Conservation (phyloP, 2,797 vertebrate species). For the Sitta carolinensis region DNA sequence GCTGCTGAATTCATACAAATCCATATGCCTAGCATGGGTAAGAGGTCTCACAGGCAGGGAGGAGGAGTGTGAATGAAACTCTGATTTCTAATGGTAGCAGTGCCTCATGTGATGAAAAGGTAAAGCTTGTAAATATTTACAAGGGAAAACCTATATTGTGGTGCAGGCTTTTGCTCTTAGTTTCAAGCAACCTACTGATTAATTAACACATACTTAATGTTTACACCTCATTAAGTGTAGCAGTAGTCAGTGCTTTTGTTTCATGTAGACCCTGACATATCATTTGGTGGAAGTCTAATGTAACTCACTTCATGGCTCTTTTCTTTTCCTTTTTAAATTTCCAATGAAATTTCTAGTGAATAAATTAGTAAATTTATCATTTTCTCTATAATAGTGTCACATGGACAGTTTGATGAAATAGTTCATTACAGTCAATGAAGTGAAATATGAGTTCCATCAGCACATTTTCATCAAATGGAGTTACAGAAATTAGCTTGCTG, state of each 20-base stretch:
- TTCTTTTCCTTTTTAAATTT: slow-evolving; percentile 74
- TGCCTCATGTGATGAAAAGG: not conserved
- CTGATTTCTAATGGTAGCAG: not conserved
- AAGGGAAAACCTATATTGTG: not conserved
- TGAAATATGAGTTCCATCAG: slow-evolving; percentile 85
- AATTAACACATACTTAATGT: slow-evolving; percentile 67
- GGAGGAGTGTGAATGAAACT: not conserved
- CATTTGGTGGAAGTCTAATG: slow-evolving; percentile 69
- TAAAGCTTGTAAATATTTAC: slow-evolving; percentile 19
- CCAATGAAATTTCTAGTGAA: slow-evolving; percentile 77
- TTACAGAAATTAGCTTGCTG: slow-evolving; percentile 80
- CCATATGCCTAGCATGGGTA: not conserved
- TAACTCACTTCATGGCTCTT: slow-evolving; percentile 70
- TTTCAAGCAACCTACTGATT: slow-evolving; percentile 60
- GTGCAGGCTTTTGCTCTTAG: slow-evolving; percentile 37
- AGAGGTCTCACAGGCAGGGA: not conserved
- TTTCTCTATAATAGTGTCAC: slow-evolving; percentile 79
- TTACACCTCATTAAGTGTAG: slow-evolving; percentile 67
- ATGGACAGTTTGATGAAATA: slow-evolving; percentile 85
- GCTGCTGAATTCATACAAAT: slow-evolving; percentile 11
- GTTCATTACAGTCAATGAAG: slow-evolving; percentile 84
- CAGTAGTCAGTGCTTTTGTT: slow-evolving; percentile 67
- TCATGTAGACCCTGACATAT: slow-evolving; percentile 58
- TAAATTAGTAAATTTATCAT: slow-evolving; percentile 85
- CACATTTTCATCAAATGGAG: slow-evolving; percentile 78